These are phyloP conservation scores for Eunapius fragilis DNA, from an alignment of 37 sponge, comb jelly and placozoan genomes.

Conservation along the genomic window DNA sequence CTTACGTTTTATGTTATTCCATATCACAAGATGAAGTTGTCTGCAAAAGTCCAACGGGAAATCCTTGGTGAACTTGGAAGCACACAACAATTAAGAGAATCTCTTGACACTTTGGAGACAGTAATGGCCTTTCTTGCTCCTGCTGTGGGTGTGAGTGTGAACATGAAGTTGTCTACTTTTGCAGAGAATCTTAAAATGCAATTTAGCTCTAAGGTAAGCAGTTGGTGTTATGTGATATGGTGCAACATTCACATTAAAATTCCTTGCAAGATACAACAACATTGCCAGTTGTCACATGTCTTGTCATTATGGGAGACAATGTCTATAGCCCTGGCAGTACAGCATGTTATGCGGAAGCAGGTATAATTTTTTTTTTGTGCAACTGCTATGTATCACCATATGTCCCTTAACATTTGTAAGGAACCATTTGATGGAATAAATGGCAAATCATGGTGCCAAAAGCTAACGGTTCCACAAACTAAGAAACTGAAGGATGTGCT, in stretches of 20 bases:
- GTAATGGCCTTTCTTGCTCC: conserved; percentile 11
- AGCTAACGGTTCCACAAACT: background rate
- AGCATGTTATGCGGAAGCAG: conserved; percentile 30
- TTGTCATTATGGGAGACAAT: conserved; percentile 72
- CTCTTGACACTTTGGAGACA: conserved; percentile 7
- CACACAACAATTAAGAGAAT: background rate
- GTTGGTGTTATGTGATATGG: too few species aligned
- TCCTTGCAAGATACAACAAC: conserved; percentile 12
- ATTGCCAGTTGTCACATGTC: conserved; percentile 46
- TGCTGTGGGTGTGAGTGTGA: background rate
- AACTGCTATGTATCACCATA: background rate
- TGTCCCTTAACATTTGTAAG: background rate
- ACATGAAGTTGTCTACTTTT: background rate
- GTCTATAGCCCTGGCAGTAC: conserved; percentile 49
- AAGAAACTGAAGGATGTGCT: background rate
- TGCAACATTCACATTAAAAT: background rate
- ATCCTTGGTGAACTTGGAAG: background rate
- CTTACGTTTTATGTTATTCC: background rate
- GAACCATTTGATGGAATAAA: conserved; percentile 25
- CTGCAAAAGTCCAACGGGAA: background rate
- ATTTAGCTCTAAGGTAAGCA: background rate
- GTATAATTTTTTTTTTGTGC: conserved; percentile 1
- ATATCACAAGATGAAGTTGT: background rate
- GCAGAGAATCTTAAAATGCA: conserved; percentile 6
- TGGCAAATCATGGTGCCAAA: too few species aligned